Conservation (phyloP, 2,888 invertebrate species). For the Augiades crinisus region DNA sequence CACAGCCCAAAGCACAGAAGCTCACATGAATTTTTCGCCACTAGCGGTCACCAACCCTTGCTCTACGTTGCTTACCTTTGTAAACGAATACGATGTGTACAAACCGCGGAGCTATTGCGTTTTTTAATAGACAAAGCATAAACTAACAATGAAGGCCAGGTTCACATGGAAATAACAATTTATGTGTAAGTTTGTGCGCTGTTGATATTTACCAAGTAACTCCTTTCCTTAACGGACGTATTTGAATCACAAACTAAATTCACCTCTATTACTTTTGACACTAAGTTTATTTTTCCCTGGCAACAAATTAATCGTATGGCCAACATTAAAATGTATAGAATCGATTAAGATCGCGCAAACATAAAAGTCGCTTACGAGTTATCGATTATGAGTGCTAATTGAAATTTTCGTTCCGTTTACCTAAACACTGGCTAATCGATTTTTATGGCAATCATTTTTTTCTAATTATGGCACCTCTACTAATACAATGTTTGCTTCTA, state of each 20-base stretch:
- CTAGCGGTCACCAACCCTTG: too few relatives aligned
- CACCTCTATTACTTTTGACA: background rate
- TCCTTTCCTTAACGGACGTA: background rate
- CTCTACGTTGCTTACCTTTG: too few relatives aligned
- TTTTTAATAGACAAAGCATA: too few relatives aligned
- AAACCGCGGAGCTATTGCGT: too few relatives aligned
- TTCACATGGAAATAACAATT: too few relatives aligned
- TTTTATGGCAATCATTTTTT: slow-evolving; percentile 16
- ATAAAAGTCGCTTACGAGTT: slow-evolving; percentile 54
- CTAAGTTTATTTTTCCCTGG: background rate
- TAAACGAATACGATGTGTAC: too few relatives aligned
- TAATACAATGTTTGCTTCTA: too few relatives aligned
- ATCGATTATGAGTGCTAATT: slow-evolving; percentile 44
- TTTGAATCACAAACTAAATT: background rate
- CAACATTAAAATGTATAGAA: slow-evolving; percentile 53
- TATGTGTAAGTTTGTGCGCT: too few relatives aligned
- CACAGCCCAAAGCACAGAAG: too few relatives aligned
- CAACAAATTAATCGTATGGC: slow-evolving; percentile 30
- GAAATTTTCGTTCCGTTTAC: slow-evolving; percentile 22
- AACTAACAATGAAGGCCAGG: too few relatives aligned
- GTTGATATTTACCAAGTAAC: slow-evolving; percentile 7
- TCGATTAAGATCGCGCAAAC: slow-evolving; percentile 47
- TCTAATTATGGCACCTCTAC: too few relatives aligned
- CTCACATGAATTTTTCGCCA: too few relatives aligned
- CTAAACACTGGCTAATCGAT: slow-evolving; percentile 19